These are phyloP conservation scores for Chroicocephalus ridibundus DNA, from an alignment of 2,113 vertebrate species.

Conservation along the genomic window DNA sequence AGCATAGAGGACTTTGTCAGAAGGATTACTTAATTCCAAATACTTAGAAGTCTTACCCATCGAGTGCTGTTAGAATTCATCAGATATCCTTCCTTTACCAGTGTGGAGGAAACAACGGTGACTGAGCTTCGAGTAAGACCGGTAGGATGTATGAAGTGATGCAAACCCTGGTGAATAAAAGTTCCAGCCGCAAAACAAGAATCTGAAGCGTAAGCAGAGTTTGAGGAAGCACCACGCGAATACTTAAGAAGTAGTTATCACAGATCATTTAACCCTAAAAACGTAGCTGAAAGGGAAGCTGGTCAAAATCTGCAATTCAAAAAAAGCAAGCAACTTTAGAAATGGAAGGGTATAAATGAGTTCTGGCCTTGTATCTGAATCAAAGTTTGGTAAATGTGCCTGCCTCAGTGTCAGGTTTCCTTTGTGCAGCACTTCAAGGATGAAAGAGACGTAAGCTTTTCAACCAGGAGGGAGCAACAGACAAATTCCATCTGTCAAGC, in stretches of 20 bases:
- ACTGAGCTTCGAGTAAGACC: background rate
- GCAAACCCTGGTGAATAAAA: background rate
- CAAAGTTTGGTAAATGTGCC: background rate
- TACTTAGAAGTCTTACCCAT: background rate
- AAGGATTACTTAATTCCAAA: background rate
- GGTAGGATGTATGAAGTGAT: rapidly evolving
- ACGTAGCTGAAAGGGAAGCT: background rate
- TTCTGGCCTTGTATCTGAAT: background rate
- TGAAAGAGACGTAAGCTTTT: background rate
- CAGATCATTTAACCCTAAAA: background rate
- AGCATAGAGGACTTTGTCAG: background rate
- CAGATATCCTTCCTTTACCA: background rate
- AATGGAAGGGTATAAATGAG: background rate
- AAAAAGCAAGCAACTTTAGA: background rate
- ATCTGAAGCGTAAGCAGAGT: background rate
- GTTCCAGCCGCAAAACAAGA: background rate
- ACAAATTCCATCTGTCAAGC: conserved; percentile 53
- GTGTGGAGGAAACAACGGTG: background rate
- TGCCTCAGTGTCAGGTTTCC: background rate
- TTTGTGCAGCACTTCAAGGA: background rate
- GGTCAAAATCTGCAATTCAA: background rate
- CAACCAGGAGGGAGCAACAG: conserved; percentile 40
- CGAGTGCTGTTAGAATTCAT: background rate
- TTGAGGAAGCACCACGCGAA: background rate
- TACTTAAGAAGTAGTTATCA: background rate